Percentiles rank a stretch among this genome's conserved stretches.
phyloP scores from a whole-genome alignment of 1,140 invertebrate genomes.

The Drosophila novamexicana region DNA sequence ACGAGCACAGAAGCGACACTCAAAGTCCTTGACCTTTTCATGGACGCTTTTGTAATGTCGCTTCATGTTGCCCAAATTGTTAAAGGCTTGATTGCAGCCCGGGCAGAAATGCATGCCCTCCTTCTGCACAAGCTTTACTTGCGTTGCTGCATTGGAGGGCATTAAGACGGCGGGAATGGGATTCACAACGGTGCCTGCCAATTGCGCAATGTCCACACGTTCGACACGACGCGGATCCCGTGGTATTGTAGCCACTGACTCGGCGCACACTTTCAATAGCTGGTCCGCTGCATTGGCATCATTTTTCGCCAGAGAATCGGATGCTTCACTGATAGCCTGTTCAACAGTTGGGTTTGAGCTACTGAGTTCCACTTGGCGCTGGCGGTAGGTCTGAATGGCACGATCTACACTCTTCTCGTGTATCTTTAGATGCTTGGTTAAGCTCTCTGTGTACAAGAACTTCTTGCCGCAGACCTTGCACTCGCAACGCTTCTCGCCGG shows the following conservation, averaged over 20 bases:
- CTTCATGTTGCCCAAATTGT: constrained; percentile 78
- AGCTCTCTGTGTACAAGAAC: constrained; percentile 71
- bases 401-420: constrained; percentile 78
- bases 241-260: constrained; percentile 76
- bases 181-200: constrained; percentile 76
- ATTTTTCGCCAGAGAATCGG: neutral
- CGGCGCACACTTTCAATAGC: constrained; percentile 71
- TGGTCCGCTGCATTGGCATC: constrained; percentile 55
- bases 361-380: constrained; percentile 56
- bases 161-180: constrained; percentile 64
- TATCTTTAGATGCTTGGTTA: constrained; percentile 76
- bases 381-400: constrained; percentile 72
- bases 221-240: constrained; percentile 72
- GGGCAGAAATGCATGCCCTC: constrained; percentile 77
- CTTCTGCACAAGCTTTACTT: constrained; percentile 65
- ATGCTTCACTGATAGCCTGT: neutral
- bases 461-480: constrained; percentile 77
- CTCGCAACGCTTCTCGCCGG: constrained; percentile 85
- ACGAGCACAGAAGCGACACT: constrained; percentile 74
- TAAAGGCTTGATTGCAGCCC: constrained; percentile 73
- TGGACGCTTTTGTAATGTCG: constrained; percentile 80
- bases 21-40: constrained; percentile 80
- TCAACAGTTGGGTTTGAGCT: constrained; percentile 15
- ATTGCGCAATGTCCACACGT: constrained; percentile 70
- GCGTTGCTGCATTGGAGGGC: constrained; percentile 32